Conservation (phyloP, 2,113 vertebrate species). For the Phylloscopus trochiloides region DNA sequence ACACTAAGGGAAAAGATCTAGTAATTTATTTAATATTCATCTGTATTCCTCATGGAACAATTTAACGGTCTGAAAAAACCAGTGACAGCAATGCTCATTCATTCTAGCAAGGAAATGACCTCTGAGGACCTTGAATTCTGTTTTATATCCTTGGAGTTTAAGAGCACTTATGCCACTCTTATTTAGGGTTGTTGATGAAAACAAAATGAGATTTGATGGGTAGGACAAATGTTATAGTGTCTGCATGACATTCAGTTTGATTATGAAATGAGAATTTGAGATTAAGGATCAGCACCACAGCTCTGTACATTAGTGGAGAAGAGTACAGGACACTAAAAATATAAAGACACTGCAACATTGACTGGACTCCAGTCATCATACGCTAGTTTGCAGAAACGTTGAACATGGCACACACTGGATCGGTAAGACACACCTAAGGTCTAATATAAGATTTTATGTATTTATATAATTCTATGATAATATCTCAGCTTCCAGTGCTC, state of each 20-base stretch:
- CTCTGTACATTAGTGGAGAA: not conserved
- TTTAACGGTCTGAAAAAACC: not conserved
- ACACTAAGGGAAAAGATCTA: not conserved
- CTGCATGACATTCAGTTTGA: not conserved
- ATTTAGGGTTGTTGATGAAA: not conserved
- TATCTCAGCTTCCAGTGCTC: rapidly evolving
- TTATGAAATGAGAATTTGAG: not conserved
- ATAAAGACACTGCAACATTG: not conserved
- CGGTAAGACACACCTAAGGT: not conserved
- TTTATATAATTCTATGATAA: not conserved
- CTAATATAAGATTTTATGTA: not conserved
- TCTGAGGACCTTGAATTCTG: not conserved
- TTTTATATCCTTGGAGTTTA: not conserved
- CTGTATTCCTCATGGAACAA: not conserved
- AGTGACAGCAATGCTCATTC: not conserved
- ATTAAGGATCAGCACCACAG: not conserved
- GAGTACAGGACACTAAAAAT: not conserved
- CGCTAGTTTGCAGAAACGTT: not conserved
- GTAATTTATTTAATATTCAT: not conserved
- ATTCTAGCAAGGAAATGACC: not conserved
- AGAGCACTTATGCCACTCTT: not conserved
- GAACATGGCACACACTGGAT: not conserved
- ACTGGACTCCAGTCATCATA: rapidly evolving
- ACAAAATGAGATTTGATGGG: not conserved
- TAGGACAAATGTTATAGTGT: not conserved